Conservation (phyloP, 2,888 invertebrate genomes). For the Mongoloraphidia duomilia region DNA sequence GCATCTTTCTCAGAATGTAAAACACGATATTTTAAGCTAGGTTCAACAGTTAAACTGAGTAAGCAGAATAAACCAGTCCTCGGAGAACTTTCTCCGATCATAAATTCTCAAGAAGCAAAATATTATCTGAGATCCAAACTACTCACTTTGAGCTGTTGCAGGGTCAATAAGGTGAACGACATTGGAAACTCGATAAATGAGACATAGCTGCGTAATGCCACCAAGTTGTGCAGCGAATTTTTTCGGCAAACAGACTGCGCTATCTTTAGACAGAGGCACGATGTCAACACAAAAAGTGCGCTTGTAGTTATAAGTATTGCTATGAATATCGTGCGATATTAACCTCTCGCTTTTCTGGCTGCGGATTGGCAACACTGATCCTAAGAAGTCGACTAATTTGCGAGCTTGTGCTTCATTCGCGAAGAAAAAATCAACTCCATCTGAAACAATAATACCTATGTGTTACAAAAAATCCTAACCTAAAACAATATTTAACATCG, state of each 20-base stretch:
- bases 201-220: slow-evolving; percentile 73
- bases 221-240: slow-evolving; percentile 77
- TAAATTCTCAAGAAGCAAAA: too few relatives aligned
- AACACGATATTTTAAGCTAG: too few relatives aligned
- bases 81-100: too few relatives aligned
- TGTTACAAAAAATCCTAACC: slow-evolving; percentile 1
- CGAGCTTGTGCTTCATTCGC: slow-evolving; percentile 77
- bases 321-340: slow-evolving; percentile 94
- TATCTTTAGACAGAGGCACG: slow-evolving; percentile 90
- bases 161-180: slow-evolving; percentile 90
- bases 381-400: slow-evolving; percentile 90
- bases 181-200: slow-evolving; percentile 80
- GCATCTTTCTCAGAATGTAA: too few relatives aligned
- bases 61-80: too few relatives aligned
- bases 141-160: slow-evolving; percentile 61
- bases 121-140: neutral
- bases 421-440: slow-evolving; percentile 93
- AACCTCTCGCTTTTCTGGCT: slow-evolving; percentile 85
- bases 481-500: neutral
- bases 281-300: slow-evolving; percentile 89
- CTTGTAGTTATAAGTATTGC: slow-evolving; percentile 93
- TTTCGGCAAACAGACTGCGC: slow-evolving; percentile 77
- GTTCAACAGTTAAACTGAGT: too few relatives aligned
- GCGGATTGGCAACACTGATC: slow-evolving; percentile 74
- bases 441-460: slow-evolving; percentile 32